These are phyloP conservation scores for Micronycteris hirsuta DNA, from an alignment of 2,113 vertebrate species.

Conservation along the genomic window DNA sequence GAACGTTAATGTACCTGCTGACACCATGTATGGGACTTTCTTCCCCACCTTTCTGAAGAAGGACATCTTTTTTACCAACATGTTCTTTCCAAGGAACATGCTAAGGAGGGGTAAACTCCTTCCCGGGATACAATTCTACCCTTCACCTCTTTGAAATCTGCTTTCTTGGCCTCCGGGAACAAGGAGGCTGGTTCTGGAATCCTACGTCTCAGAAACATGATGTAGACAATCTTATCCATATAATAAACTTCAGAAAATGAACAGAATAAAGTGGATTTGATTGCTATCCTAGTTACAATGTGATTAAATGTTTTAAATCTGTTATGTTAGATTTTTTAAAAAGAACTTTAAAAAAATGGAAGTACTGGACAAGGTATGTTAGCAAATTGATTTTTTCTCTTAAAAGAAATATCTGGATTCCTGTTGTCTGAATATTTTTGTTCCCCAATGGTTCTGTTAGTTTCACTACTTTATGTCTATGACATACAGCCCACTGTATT, in stretches of 20 bases:
- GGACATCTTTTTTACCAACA: not conserved
- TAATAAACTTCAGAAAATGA: accelerated
- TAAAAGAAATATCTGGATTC: not conserved
- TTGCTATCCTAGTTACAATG: not conserved
- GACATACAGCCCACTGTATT: accelerated
- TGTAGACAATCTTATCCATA: not conserved
- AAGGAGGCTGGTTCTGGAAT: accelerated
- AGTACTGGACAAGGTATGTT: not conserved
- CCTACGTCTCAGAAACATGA: not conserved
- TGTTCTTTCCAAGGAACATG: not conserved
- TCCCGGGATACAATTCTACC: accelerated
- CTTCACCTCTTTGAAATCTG: not conserved
- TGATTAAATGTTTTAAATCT: not conserved
- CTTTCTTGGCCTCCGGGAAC: not conserved
- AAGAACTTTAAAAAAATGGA: not conserved
- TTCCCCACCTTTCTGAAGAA: not conserved
- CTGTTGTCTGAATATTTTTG: not conserved
- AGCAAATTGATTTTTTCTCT: not conserved
- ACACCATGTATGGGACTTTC: not conserved
- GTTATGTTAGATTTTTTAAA: not conserved
- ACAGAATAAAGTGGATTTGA: not conserved
- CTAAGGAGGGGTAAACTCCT: not conserved
- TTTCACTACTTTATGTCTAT: not conserved
- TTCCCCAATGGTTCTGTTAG: not conserved
- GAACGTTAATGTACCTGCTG: not conserved